These are phyloP conservation scores for Pangasius djambal DNA, from an alignment of 2,797 vertebrate species.

Conservation along the genomic window DNA sequence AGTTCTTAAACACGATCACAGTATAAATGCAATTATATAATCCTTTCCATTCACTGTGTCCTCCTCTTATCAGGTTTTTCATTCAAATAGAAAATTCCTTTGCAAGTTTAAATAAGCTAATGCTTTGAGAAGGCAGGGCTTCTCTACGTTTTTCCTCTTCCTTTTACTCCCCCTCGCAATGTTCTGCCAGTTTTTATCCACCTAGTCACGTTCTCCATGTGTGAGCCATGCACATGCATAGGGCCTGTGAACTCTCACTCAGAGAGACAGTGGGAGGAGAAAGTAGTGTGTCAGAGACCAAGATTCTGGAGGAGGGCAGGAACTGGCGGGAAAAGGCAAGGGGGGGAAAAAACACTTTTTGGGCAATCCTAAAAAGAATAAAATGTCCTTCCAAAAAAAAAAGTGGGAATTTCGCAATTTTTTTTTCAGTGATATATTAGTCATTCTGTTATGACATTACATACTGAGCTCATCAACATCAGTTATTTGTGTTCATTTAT, in stretches of 20 bases:
- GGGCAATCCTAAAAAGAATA: constrained; percentile 18
- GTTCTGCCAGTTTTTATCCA: constrained; percentile 19
- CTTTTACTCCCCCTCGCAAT: background rate
- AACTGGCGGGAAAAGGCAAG: background rate
- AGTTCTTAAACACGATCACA: background rate
- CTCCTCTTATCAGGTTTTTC: constrained; percentile 32
- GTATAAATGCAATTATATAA: background rate
- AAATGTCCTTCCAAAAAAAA: constrained; percentile 2
- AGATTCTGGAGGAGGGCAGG: constrained; percentile 52
- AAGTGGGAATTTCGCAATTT: constrained; percentile 8
- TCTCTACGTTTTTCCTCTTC: background rate
- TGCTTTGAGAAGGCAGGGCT: constrained; percentile 21
- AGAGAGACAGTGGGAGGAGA: background rate
- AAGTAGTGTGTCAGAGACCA: background rate
- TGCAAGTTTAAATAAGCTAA: constrained; percentile 11
- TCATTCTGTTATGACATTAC: background rate
- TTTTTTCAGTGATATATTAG: background rate
- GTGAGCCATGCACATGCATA: background rate
- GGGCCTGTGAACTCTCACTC: constrained; percentile 19
- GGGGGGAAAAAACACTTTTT: background rate
- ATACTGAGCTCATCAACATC: background rate
- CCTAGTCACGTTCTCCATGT: constrained; percentile 29
- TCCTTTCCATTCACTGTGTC: constrained; percentile 2
- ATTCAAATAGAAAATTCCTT: background rate
- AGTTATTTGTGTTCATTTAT: background rate